Evolutionary conservation across 2,888 invertebrate genomes (phyloP), one percentile per base, ranked within the genome.

Genomic region (Stomorhina lunata): DNA sequence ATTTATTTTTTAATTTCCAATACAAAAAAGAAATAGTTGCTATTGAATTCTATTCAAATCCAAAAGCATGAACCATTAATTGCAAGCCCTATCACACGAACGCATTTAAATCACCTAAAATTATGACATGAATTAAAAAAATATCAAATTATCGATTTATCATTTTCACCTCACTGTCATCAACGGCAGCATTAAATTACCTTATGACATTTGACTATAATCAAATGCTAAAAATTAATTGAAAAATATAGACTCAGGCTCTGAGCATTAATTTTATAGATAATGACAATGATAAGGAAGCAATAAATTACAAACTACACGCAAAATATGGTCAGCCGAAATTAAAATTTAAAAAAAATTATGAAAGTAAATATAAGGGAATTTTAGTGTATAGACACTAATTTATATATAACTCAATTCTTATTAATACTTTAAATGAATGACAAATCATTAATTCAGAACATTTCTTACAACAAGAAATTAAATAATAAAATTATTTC

Each of bases 271-370:
- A 48, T 29, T 32, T 37, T 32, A 65, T 48, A 45, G 29, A 65
- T 40, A 45, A 63, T 12, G n/a, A n/a, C n/a, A 17, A 15, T 32
- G 32, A 34, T 59, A 22, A 61, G 59, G 32, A 40, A 72, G 59
- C 59, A 72, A 20, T 20, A 69, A 61, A 59, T 61, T 72, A 50
- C 34, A 48, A 50, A 5, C 20, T 48, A 34, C 59, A 59, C 59
- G 59, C 34, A 34, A 34, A n/a, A 59, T 59, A 59, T 50, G 12
- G n/a, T 25, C 25, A 3, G 25, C 6, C 25, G n/a, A 25, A 25
- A 25, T 50, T 50, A n/a, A 5, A 45, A 27, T 25, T 20, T 15
- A 17, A 29, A 57, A 15, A 34, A 32, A 57, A 12, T 17, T 29
- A 34, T 7, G 0, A 32, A 20, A 17, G 2, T 17, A n/a, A 29